Evolutionary conservation across 2,113 vertebrate species (phyloP).

Genomic region (Panurus biarmicus): DNA sequence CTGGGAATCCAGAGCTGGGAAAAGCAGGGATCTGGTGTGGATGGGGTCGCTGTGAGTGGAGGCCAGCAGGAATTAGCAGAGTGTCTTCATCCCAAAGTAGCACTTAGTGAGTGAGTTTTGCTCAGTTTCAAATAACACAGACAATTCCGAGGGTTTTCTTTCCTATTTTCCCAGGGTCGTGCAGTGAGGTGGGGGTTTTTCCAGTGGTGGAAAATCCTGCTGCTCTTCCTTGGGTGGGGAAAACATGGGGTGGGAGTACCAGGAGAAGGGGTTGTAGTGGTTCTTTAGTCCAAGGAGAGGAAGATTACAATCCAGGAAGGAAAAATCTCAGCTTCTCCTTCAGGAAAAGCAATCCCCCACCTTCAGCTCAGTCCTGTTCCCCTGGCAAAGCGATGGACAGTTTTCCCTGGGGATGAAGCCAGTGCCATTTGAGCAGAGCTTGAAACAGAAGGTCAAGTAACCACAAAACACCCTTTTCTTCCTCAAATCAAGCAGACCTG

Average conservation of each 20-base stretch:
- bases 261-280: neutral
- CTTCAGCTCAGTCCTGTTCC: accelerated
- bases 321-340: neutral
- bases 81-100: constrained; percentile 32
- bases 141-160: neutral
- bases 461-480: neutral
- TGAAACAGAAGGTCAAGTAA: neutral
- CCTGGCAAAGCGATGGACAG: accelerated
- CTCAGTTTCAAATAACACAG: neutral
- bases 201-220: neutral
- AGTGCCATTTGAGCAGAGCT: neutral
- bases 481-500: neutral
- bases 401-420: neutral
- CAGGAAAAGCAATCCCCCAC: neutral
- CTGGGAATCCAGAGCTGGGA: neutral
- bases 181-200: neutral
- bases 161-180: neutral
- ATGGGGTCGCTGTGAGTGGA: accelerated
- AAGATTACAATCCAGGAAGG: neutral
- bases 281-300: neutral
- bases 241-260: neutral
- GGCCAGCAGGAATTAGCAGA: neutral
- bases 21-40: neutral
- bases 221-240: neutral
- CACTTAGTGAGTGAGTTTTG: constrained; percentile 49